These are phyloP conservation scores for Aricia agestis DNA, from an alignment of 1,140 invertebrate genomes.

Conservation along the genomic window DNA sequence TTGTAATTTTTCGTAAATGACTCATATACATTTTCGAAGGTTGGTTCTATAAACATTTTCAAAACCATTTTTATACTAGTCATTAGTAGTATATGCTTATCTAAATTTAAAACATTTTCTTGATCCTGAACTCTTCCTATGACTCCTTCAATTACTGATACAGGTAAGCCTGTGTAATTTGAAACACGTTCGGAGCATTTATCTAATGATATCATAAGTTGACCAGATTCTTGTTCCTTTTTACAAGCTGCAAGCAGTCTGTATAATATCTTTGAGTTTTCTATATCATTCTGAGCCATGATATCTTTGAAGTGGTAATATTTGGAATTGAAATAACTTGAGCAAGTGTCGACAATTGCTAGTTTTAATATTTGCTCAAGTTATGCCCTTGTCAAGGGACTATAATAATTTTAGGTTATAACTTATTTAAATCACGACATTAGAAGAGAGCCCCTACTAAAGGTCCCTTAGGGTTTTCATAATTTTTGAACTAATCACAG, in stretches of 20 bases:
- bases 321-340: too few species aligned
- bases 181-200: conserved; percentile 27
- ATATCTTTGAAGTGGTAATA: too few species aligned
- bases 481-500: too few species aligned
- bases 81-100: conserved; percentile 22
- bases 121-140: conserved; percentile 5
- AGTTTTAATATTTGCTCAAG: too few species aligned
- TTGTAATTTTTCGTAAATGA: conserved; percentile 6
- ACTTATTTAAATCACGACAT: too few species aligned
- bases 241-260: conserved; percentile 25
- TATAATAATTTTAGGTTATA: too few species aligned
- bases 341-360: too few species aligned
- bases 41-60: conserved; percentile 8
- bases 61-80: conserved; percentile 26
- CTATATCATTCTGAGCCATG: not conserved
- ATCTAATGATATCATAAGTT: conserved; percentile 22
- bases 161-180: conserved; percentile 26
- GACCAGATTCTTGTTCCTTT: conserved; percentile 25
- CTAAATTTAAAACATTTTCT: conserved; percentile 19
- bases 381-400: too few species aligned
- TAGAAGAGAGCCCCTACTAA: too few species aligned
- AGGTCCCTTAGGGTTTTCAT: too few species aligned
- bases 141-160: conserved; percentile 20
- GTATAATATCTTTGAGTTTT: conserved; percentile 16
- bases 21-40: conserved; percentile 23